Evolutionary conservation across 2,888 invertebrate species (phyloP).

Genomic region (Acanthosepion lycidas): DNA sequence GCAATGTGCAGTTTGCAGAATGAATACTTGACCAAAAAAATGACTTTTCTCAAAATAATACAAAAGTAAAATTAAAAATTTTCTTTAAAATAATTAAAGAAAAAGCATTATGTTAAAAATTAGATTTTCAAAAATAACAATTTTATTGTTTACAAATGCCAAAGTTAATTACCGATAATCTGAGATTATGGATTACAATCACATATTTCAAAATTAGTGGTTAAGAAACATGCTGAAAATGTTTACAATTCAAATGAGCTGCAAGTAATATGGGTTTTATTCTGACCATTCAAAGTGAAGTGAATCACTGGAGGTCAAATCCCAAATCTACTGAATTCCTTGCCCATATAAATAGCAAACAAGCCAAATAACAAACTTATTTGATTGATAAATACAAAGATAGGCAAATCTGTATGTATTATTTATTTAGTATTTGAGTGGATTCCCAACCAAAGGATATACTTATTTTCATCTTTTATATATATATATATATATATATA

Average conservation of each 20-base stretch:
- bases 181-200: background rate
- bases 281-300: background rate
- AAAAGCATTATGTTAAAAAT: too few relatives aligned
- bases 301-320: background rate
- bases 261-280: background rate
- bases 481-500: too few relatives aligned
- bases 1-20: too few relatives aligned
- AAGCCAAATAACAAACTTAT: background rate
- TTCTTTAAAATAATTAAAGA: too few relatives aligned
- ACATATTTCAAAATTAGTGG: background rate
- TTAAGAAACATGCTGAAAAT: background rate
- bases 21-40: too few relatives aligned
- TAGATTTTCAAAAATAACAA: background rate
- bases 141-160: background rate
- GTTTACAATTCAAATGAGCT: slow-evolving; percentile 11
- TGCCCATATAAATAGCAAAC: background rate
- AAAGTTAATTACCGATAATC: background rate
- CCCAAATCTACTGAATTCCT: background rate
- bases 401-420: background rate
- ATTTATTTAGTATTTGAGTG: background rate
- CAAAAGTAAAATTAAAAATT: too few relatives aligned
- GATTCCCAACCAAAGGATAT: background rate
- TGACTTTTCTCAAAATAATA: too few relatives aligned
- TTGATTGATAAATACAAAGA: slow-evolving; percentile 4
- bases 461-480: background rate